Evolutionary conservation across 2,888 invertebrate species (phyloP), one percentile per base, ranked within the genome.

Genomic region (Apoda limacodes): DNA sequence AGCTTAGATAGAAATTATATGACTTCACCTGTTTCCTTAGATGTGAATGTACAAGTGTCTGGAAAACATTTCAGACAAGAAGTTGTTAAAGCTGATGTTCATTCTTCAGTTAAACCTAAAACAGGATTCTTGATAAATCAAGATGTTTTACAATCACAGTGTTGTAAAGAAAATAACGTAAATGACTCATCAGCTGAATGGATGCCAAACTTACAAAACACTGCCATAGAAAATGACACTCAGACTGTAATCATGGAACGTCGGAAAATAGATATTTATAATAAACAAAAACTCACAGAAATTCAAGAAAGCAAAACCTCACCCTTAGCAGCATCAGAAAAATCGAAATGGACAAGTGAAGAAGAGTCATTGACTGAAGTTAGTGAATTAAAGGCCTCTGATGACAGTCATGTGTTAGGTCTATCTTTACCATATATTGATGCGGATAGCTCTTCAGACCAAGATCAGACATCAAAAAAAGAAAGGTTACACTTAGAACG

Each of bases 311-410:
- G 43, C 40, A 71, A 70, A 46, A 69, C 78, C 34, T 46, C 71
- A n/a, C 59, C 64, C 33, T 63, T 55, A 29, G 45, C 66, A 34
- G 48, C 64, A 4, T 43, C 51, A 21, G 71, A 76, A 13, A 76
- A 70, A 33, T 76, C 59, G 3, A 64, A 82, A 30, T 69, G 85
- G 37, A 84, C 83, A 3, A 88, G 88, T 45, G 87, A 85, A 49
- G 88, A 88, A 49, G 88, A 88, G 49, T 88, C 88, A 4, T 64
- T 88, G 39, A 88, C 88, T 1, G 86, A 87, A 61, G 84, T 85
- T 0, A 86, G 85, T 45, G 86, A 86, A 25, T 52, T 85, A 19
- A 86, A 83, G 55, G 67, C 70, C 30, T 76, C 76, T n/a, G 81
- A 80, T 42, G 82, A 81, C 30, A 78, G 70, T 46, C 64, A 72